Conservation (phyloP, 2,113 vertebrate genomes). For the Saccopteryx leptura region DNA sequence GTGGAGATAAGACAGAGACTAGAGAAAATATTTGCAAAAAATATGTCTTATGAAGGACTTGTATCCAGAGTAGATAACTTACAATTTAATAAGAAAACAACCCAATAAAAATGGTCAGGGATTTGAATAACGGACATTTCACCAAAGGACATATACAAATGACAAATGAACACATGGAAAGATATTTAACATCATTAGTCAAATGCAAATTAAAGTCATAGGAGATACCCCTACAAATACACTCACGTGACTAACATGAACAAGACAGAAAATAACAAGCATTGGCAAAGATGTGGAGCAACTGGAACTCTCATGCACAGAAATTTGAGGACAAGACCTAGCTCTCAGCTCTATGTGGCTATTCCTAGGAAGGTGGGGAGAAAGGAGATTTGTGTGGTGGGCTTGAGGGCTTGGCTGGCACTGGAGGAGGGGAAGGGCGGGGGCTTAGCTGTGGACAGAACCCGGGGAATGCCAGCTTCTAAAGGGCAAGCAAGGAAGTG, state of each 20-base stretch:
- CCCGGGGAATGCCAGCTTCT: slow-evolving; percentile 35
- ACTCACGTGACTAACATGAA: background rate
- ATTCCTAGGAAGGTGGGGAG: background rate
- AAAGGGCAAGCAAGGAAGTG: background rate
- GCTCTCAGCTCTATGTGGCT: rapidly evolving
- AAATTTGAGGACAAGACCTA: background rate
- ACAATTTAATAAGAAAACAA: slow-evolving; percentile 16
- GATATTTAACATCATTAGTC: background rate
- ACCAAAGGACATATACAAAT: background rate
- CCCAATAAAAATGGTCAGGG: background rate
- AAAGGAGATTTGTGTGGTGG: background rate
- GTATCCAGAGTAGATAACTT: background rate
- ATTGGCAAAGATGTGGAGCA: background rate
- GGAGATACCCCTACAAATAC: background rate
- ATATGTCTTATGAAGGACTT: background rate
- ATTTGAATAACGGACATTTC: slow-evolving; percentile 11
- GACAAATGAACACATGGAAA: background rate
- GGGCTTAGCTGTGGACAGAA: background rate
- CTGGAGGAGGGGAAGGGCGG: background rate
- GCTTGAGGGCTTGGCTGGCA: background rate
- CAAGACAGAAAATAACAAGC: slow-evolving; percentile 12
- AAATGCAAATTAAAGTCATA: slow-evolving; percentile 35
- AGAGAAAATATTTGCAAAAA: slow-evolving; percentile 29
- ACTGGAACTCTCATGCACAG: background rate
- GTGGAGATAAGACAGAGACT: background rate